Percentiles rank a stretch among this genome's conserved stretches.
Evolutionary conservation across 2,797 vertebrate genomes (phyloP).

Genomic region (Epinephelus coioides): DNA sequence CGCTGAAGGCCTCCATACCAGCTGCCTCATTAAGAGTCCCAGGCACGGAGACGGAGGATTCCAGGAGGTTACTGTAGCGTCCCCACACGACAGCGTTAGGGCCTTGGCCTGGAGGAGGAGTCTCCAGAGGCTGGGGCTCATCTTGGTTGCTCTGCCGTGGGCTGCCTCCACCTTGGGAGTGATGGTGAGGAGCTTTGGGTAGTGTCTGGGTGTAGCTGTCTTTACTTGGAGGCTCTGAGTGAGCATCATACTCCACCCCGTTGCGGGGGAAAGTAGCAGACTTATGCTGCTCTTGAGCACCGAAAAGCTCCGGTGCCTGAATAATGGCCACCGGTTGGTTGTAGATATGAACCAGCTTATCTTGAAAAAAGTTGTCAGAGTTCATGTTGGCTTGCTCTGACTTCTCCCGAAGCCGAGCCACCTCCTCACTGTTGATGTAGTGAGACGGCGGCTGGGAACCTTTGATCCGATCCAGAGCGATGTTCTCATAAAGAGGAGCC

Average conservation of each 20-base stretch:
- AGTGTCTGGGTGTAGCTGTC: conserved; percentile 91
- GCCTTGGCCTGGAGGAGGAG: conserved; percentile 85
- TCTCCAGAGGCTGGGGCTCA: conserved; percentile 85
- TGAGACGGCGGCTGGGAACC: conserved; percentile 74
- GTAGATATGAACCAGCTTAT: conserved; percentile 92
- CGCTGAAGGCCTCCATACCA: conserved; percentile 89
- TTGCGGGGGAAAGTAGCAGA: conserved; percentile 95
- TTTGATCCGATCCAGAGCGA: conserved; percentile 78
- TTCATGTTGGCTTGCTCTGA: conserved; percentile 86
- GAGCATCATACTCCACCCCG: conserved; percentile 86
- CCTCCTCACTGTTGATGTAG: conserved; percentile 84
- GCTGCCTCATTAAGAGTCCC: conserved; percentile 96
- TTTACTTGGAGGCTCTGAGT: conserved; percentile 86
- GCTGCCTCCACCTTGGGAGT: conserved; percentile 74
- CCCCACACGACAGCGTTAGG: conserved; percentile 87
- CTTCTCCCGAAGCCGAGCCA: conserved; percentile 84
- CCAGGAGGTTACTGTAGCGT: conserved; percentile 91
- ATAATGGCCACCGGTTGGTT: conserved; percentile 92
- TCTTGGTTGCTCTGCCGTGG: conserved; percentile 86
- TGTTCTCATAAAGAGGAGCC: conserved; percentile 85
- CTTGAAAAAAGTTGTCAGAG: conserved; percentile 85
- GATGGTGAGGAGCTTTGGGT: conserved; percentile 90
- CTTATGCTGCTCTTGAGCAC: conserved; percentile 88
- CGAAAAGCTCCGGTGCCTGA: conserved; percentile 90
- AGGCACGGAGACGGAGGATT: conserved; percentile 96